Percentiles rank a stretch among this genome's conserved stretches.
Conservation (phyloP, 2,888 invertebrate species). For the Cerastoderma edule region DNA sequence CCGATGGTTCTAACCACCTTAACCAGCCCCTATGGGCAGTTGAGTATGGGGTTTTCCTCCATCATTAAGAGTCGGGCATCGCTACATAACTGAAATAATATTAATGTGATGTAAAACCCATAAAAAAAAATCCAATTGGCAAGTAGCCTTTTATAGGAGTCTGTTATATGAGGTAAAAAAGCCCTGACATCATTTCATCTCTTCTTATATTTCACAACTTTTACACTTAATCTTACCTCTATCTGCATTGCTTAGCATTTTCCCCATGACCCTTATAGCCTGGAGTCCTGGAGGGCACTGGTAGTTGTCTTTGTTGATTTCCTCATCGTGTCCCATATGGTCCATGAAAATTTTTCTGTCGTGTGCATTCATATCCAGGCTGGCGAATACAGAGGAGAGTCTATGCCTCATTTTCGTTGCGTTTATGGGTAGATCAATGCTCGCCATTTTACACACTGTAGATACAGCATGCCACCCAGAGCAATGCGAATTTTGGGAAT, state of each 20-base stretch:
- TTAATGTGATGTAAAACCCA: too few species aligned
- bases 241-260: slow-evolving; percentile 33
- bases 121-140: too few species aligned
- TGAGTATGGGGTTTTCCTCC: too few species aligned
- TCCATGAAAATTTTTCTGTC: slow-evolving; percentile 44
- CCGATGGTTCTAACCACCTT: too few species aligned
- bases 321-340: slow-evolving; percentile 52
- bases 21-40: too few species aligned
- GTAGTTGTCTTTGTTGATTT: slow-evolving; percentile 60
- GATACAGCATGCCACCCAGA: slow-evolving; percentile 55
- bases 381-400: slow-evolving; percentile 52
- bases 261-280: slow-evolving; percentile 51
- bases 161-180: too few species aligned
- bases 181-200: too few species aligned
- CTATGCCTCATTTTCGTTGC: slow-evolving; percentile 54
- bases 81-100: too few species aligned
- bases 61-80: too few species aligned
- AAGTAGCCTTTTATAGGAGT: too few species aligned
- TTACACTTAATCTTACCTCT: slow-evolving; percentile 37
- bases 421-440: slow-evolving; percentile 27
- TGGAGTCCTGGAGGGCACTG: slow-evolving; percentile 52
- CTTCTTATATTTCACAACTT: too few species aligned
- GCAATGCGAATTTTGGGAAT: slow-evolving; percentile 29
- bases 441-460: slow-evolving; percentile 41
- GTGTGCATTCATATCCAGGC: slow-evolving; percentile 45